Evolutionary conservation across 1,140 invertebrate genomes (phyloP), one percentile per base, ranked within the genome.

Genomic region (Lithobius niger): DNA sequence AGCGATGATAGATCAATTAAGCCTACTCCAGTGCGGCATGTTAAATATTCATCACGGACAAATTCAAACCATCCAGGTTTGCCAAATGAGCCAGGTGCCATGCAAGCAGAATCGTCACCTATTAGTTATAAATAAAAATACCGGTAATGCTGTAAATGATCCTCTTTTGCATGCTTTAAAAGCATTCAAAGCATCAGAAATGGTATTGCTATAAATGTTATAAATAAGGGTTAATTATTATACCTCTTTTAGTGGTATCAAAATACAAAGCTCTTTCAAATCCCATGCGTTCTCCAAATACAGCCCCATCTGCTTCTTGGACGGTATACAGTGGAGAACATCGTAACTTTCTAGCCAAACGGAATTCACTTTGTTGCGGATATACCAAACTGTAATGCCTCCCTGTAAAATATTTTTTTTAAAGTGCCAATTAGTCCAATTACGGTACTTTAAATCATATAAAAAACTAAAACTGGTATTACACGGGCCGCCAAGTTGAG

Each of bases 1-100:
- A 78, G 78, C 2, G 73, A 76, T 10, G 75, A 76, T 71, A 80
- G 77, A 64, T 79, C 77, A 48, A 80, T 71, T 16, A 79, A 57
- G 57, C 74, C 74, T 25, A 78, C 77, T 27, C 75, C 63, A 62
- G 78, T 73, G 47, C 77, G 67, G 63, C 77, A 79, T 1, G 77
- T 74, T 66, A 73, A 69, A 59, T 79, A 80, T 61, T 79, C 77
- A n/a, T 67, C 63, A 52, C 69, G 67, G 2, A 78, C 73, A 56
- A 65, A 61, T 44, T 75, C 68, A 62, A 77, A 77, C 75, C 76
- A 79, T 10, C 57, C 55, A 2, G 78, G 77, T 61, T 76, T 74
- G 15, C 71, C 69, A 60, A 67, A 67, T n/a, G 64, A 52, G 31
- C 36, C 36, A 36, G 52, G 42, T 10, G 27, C 4, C 52, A 53